Evolutionary conservation across 2,113 vertebrate species (phyloP), one percentile per base, ranked within the genome.

Genomic region (Terrapene triunguis): DNA sequence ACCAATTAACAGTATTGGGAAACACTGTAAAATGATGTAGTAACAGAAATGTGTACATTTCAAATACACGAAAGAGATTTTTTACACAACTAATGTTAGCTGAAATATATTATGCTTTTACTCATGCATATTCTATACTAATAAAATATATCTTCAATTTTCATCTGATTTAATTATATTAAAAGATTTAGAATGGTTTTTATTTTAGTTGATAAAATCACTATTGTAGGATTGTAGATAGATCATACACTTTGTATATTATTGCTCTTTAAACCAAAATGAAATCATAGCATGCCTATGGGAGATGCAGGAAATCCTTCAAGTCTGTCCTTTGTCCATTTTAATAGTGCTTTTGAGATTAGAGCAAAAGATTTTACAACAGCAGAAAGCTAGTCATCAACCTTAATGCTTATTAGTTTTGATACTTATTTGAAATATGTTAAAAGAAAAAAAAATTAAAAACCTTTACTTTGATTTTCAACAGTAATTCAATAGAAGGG

Each of bases 301-400:
- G 72, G 93, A 92, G 89, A 96, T 90, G 90, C 85, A 96, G 95
- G 92, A 96, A 97, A 97, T 96, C 96, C 59, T 94, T 90, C 69
- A 32, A 93, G 92, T 91, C 89, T 97, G 93, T 92, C 95, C 88
- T 97, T 95, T 96, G 85, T 94, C 90, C 82, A 44, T 87, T 96
- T 95, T 96, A 97, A 96, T 65, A 94, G 92, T 51, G 85, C 87
- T 97, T 97, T 95, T 76, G 93, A 97, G 95, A 91, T 93, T 50
- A 93, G 82, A 89, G 47, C 10, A n/a, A 86, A 83, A 85, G 92
- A 89, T 88, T 96, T 95, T 88, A 92, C 54, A 96, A 84, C 44
- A 72, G 94, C 88, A 95, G 79, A 93, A 90, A 95, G 65, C 8
- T 89, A 96, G 11, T 90, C 44, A 88, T 69, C 69, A 79, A 91